phyloP scores from a whole-genome alignment of 2,113 vertebrate genomes.

The Hassar affinis region DNA sequence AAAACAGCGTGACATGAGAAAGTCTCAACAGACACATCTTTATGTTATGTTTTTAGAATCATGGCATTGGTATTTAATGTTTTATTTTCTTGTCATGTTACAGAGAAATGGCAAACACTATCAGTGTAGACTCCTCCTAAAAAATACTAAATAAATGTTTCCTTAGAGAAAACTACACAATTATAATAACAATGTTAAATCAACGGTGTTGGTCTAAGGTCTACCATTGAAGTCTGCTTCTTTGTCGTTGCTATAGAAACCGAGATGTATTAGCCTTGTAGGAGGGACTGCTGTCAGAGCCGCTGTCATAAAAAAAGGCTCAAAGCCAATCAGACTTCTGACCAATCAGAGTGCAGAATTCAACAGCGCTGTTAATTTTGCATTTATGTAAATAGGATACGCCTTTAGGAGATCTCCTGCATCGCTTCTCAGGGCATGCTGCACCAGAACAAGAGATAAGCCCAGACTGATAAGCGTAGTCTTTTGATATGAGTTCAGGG shows the following conservation, averaged over 20 bases:
- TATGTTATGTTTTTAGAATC: constrained; percentile 18
- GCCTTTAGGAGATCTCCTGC: background rate
- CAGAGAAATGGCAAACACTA: background rate
- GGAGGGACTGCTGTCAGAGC: background rate
- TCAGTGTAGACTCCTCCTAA: background rate
- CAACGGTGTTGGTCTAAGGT: background rate
- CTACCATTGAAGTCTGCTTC: background rate
- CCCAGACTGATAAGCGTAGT: background rate
- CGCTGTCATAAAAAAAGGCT: too few relatives aligned
- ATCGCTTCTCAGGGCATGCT: background rate
- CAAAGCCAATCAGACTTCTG: too few relatives aligned
- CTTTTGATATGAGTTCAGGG: background rate
- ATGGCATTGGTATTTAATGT: background rate
- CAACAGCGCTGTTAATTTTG: background rate
- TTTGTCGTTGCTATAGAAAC: background rate
- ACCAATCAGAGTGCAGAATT: constrained; percentile 7
- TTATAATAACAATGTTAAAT: too few relatives aligned
- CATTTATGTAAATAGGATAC: background rate
- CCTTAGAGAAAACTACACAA: background rate
- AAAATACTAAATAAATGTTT: background rate
- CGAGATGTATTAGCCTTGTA: background rate
- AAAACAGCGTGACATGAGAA: background rate
- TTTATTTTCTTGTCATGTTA: background rate
- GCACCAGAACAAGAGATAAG: background rate
- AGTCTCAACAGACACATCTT: constrained; percentile 9